Evolutionary conservation across 2,888 invertebrate species (phyloP).

Genomic region (Synergus itoensis): DNA sequence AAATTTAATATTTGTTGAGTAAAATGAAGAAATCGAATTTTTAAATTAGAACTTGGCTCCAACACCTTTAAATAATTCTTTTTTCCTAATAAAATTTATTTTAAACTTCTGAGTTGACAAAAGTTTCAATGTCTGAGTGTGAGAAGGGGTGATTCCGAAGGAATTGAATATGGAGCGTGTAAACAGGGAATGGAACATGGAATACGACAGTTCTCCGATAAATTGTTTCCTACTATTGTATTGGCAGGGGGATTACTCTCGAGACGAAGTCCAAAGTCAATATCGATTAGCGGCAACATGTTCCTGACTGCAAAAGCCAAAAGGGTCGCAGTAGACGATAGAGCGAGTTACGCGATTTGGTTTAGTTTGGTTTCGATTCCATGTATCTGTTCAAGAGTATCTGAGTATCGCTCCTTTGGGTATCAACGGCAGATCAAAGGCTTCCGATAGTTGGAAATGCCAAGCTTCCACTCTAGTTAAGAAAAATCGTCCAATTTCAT

Average conservation of each 20-base stretch:
- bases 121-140: not conserved
- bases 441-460: constrained; percentile 34
- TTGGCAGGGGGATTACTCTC: constrained; percentile 34
- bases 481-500: constrained; percentile 16
- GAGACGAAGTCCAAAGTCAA: constrained; percentile 40
- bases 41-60: too few species aligned
- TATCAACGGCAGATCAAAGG: constrained; percentile 41
- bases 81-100: too few species aligned
- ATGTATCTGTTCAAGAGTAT: constrained; percentile 34
- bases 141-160: constrained; percentile 8
- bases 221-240: constrained; percentile 37
- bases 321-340: constrained; percentile 3
- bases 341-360: constrained; percentile 21
- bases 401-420: constrained; percentile 39
- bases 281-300: constrained; percentile 33
- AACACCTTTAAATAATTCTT: too few species aligned
- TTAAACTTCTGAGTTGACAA: not conserved
- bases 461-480: constrained; percentile 37
- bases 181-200: constrained; percentile 11
- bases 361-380: constrained; percentile 18
- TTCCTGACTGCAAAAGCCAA: constrained; percentile 26
- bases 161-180: constrained; percentile 30
- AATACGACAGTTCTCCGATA: constrained; percentile 31
- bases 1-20: too few species aligned
- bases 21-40: too few species aligned